Evolutionary conservation across 2,888 invertebrate species (phyloP), one percentile per base, ranked within the genome.

Genomic region (Arctia plantaginis): DNA sequence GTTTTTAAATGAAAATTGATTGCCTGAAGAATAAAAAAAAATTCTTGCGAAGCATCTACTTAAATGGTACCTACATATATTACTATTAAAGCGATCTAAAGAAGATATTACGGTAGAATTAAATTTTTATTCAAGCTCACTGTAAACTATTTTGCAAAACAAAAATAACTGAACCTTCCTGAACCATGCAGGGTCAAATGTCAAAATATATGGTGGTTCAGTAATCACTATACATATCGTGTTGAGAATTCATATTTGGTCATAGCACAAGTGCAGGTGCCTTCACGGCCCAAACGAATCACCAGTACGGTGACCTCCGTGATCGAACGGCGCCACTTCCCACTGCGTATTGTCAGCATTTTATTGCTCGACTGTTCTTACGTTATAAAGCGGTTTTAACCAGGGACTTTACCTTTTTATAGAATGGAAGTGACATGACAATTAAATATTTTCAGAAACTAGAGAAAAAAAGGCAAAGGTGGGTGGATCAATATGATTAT

Each of bases 201-300:
- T 41, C 18, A 64, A 64, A 41, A 62, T 47, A 8, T 33, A 39
- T 10, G 12, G 7, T 44, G 33, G 62, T 55, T 64, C 69, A 71
- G 69, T 78, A 70, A 69, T 72, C 44, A 64, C 55, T 23, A 59
- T 44, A 23, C 66, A 66, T 66, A 13, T 35, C 66, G 66, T 66
- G 75, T 44, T 71, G 55, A 71, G 72, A 75, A 72, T 80, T 83
- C 80, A 51, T 74, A 79, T 86, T 82, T 80, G 87, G 84, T 75
- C 82, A 83, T 78, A 90, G 90, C 89, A 89, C 88, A 90, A 87
- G 86, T 85, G 79, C 90, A 89, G 90, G 90, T 87, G 90, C 91
- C 93, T 93, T 93, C 92, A 90, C 84, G 87, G 81, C 85, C 85
- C 82, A 84, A 86, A 90, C 85, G 88, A 82, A 86, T 85, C 83